These are phyloP conservation scores for Ommatoiulus sabulosus DNA, from an alignment of 2,888 invertebrate genomes.

Conservation along the genomic window DNA sequence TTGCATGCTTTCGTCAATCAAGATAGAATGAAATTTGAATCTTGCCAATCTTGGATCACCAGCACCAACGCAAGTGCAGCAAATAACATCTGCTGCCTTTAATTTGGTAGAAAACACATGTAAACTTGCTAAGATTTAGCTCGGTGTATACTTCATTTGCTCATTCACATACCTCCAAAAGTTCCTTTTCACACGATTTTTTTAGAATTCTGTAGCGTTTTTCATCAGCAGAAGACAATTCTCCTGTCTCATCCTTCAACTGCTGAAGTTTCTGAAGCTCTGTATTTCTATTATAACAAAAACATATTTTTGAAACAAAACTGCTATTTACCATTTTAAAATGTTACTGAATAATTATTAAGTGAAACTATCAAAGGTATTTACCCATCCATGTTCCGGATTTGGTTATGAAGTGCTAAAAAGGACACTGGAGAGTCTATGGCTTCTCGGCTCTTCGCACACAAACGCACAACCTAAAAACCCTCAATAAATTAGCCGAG, in stretches of 20 bases:
- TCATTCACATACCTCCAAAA: constrained; percentile 74
- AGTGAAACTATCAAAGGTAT: constrained; percentile 59
- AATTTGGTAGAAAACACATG: constrained; percentile 58
- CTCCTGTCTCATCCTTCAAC: constrained; percentile 98
- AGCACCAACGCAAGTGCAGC: constrained; percentile 98
- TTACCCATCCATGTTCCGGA: constrained; percentile 89
- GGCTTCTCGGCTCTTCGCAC: constrained; percentile 97
- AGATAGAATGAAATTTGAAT: constrained; percentile 94
- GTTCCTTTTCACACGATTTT: constrained; percentile 88
- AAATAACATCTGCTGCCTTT: constrained; percentile 95
- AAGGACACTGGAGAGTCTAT: constrained; percentile 98
- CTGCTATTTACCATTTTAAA: neutral
- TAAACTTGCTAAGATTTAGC: neutral
- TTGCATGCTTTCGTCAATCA: constrained; percentile 98
- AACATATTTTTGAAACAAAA: neutral
- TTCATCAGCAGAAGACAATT: constrained; percentile 94
- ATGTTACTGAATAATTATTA: neutral
- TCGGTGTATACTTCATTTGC: neutral
- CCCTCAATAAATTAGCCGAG: neutral
- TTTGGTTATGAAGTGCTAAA: constrained; percentile 96
- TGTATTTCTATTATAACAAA: constrained; percentile 73
- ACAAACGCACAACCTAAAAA: constrained; percentile 81
- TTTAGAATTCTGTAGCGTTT: constrained; percentile 91
- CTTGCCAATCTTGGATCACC: constrained; percentile 94
- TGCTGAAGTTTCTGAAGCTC: constrained; percentile 96